Percentiles rank a stretch among this genome's conserved stretches.
phyloP scores from a whole-genome alignment of 2,113 vertebrate genomes.

The Poicephalus gulielmi region DNA sequence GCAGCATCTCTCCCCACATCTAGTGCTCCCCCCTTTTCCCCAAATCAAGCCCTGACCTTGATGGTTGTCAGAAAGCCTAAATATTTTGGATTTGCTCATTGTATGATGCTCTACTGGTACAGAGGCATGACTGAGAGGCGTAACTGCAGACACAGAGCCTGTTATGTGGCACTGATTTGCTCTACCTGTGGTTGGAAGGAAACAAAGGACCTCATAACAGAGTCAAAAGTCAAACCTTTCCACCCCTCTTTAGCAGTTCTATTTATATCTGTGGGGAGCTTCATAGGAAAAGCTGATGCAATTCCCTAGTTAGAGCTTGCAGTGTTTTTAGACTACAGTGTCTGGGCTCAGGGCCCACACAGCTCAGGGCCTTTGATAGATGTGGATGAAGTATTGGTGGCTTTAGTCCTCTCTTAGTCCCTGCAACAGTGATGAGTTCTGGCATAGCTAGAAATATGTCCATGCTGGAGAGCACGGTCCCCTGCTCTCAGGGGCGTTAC shows the following conservation, averaged over 20 bases:
- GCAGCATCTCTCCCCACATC: not conserved
- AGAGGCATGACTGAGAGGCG: not conserved
- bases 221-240: not conserved
- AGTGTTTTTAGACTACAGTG: not conserved
- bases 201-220: not conserved
- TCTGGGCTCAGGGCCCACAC: not conserved
- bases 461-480: accelerated
- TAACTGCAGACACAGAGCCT: not conserved
- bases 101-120: not conserved
- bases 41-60: not conserved
- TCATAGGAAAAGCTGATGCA: not conserved
- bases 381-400: not conserved
- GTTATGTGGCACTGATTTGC: accelerated
- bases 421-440: accelerated
- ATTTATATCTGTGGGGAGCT: conserved; percentile 23
- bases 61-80: not conserved
- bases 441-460: accelerated
- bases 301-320: not conserved
- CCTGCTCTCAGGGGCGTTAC: not conserved
- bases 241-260: not conserved
- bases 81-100: not conserved
- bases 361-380: accelerated
- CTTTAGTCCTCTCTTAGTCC: accelerated
- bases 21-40: not conserved
- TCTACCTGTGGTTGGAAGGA: not conserved